These are phyloP conservation scores for Cromileptes altivelis DNA, from an alignment of 2,113 vertebrate species.

Conservation along the genomic window DNA sequence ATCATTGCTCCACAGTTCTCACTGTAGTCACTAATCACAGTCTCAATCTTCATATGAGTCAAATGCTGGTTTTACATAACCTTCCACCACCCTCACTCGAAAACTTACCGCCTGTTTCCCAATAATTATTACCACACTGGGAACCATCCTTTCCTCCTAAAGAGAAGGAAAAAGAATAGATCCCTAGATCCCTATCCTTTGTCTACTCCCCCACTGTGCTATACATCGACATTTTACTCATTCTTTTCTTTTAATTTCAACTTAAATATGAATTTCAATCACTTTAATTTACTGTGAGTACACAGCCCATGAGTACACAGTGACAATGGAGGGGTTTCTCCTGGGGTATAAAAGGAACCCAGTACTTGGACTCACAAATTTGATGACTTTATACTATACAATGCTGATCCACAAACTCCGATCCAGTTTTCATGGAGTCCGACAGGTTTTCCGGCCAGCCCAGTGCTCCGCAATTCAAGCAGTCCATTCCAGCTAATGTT, in stretches of 20 bases:
- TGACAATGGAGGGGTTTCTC: too few relatives aligned
- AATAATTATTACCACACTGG: background rate
- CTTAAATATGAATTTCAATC: background rate
- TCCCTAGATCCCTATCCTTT: background rate
- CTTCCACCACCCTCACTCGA: background rate
- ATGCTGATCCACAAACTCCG: too few relatives aligned
- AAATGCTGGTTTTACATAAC: slow-evolving; percentile 4
- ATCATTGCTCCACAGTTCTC: slow-evolving; percentile 36
- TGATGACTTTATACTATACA: too few relatives aligned
- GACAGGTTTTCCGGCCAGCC: too few relatives aligned
- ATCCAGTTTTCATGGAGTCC: too few relatives aligned
- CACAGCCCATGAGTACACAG: too few relatives aligned
- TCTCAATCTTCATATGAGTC: background rate
- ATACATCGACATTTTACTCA: background rate
- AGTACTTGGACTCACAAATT: too few relatives aligned
- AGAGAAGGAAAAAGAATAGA: too few relatives aligned
- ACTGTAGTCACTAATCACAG: slow-evolving; percentile 18
- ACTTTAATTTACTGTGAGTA: too few relatives aligned
- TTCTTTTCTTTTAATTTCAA: background rate
- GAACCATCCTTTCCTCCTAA: background rate
- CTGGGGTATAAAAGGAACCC: too few relatives aligned
- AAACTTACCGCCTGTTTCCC: background rate
- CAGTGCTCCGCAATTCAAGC: too few relatives aligned
- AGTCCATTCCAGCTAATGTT: too few relatives aligned
- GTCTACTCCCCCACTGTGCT: background rate